Evolutionary conservation across 2,888 invertebrate species (phyloP).

Genomic region (Pristionchus arcanus): DNA sequence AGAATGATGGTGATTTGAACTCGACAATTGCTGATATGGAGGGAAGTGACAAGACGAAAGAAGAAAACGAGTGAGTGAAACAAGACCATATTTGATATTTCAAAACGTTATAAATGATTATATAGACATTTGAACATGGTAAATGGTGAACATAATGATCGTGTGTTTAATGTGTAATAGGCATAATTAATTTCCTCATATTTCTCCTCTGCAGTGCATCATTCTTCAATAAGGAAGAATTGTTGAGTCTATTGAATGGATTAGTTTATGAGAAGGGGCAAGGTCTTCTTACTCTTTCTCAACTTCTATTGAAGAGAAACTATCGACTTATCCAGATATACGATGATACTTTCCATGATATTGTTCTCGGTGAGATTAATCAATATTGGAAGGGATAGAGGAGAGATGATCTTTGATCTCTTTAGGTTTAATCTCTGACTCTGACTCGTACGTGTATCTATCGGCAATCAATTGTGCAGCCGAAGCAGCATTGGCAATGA

Average conservation of each 20-base stretch:
- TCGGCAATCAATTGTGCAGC: conserved; percentile 72
- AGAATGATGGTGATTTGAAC: neutral
- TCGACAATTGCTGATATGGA: neutral
- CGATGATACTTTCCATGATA: conserved; percentile 55
- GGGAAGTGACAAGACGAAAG: neutral
- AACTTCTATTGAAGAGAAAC: conserved; percentile 30
- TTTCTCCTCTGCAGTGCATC: neutral
- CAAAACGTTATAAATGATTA: neutral
- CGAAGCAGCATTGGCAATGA: conserved; percentile 63
- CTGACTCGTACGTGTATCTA: conserved; percentile 73
- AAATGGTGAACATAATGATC: neutral
- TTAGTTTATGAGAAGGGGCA: conserved; percentile 21
- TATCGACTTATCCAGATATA: neutral
- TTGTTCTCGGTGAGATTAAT: conserved; percentile 59
- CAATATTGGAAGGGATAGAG: neutral
- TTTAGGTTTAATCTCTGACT: conserved; percentile 59
- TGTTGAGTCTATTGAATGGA: neutral
- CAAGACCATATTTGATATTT: neutral
- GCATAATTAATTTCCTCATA: neutral
- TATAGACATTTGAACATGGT: neutral
- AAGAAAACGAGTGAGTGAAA: neutral
- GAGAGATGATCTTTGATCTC: neutral
- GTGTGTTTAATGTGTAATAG: neutral
- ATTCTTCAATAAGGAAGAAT: neutral
- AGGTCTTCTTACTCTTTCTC: conserved; percentile 56